Conservation (phyloP, 2,797 vertebrate genomes). For the Thripadectes ignobilis region DNA sequence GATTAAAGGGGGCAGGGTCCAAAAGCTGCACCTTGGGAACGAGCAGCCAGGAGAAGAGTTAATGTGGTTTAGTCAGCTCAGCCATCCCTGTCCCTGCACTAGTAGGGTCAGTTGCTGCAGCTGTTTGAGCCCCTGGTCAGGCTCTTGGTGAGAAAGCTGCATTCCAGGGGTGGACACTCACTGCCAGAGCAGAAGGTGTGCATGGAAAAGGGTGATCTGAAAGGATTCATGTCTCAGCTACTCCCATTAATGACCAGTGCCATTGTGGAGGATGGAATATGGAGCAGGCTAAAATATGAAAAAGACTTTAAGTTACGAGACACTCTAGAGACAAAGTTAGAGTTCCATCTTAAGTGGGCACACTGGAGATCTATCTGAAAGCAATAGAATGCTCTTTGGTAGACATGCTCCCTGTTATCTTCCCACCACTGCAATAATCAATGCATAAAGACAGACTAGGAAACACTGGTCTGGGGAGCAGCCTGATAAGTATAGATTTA, state of each 20-base stretch:
- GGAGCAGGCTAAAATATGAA: background rate
- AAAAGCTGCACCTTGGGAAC: background rate
- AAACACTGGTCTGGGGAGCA: background rate
- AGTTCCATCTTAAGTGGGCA: background rate
- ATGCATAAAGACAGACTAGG: background rate
- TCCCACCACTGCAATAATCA: background rate
- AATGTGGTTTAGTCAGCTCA: background rate
- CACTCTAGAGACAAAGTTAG: background rate
- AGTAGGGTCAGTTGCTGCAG: background rate
- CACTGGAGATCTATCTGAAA: background rate
- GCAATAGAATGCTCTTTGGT: background rate
- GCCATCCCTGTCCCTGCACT: no score
- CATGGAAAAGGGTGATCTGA: background rate
- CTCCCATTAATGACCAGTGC: background rate
- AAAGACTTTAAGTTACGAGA: background rate
- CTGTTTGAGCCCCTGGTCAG: background rate
- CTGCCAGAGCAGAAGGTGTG: background rate
- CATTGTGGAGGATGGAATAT: background rate
- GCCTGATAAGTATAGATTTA: background rate
- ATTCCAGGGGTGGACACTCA: no score
- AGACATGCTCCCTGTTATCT: background rate
- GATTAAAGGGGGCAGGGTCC: background rate
- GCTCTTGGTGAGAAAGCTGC: background rate
- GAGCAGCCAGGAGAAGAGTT: background rate
- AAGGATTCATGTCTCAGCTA: background rate